Evolutionary conservation across 2,113 vertebrate genomes (phyloP).

Genomic region (Sturnus vulgaris): DNA sequence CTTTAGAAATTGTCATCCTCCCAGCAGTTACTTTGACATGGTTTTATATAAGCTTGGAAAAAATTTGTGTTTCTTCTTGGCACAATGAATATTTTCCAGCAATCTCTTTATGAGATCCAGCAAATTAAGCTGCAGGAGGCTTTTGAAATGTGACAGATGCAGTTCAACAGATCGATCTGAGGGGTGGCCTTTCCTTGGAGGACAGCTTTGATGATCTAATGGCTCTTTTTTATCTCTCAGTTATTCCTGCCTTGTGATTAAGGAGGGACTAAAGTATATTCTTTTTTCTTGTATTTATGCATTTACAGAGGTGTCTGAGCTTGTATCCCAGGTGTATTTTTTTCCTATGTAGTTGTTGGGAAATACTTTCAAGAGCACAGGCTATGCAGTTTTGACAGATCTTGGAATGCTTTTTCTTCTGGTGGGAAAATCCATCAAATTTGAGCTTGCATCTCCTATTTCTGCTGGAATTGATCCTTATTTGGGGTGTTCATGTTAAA

Average conservation of each 20-base stretch:
- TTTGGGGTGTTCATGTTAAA: background rate
- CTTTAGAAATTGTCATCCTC: background rate
- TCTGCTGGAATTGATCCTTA: background rate
- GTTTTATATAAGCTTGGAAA: background rate
- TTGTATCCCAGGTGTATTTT: background rate
- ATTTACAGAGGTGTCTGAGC: background rate
- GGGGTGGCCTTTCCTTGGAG: background rate
- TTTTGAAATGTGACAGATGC: slow-evolving; percentile 14
- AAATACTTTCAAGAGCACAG: background rate
- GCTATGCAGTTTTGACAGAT: background rate
- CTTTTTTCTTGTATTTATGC: background rate
- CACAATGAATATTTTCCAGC: slow-evolving; percentile 7
- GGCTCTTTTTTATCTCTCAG: background rate
- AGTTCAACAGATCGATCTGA: background rate
- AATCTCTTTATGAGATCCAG: background rate
- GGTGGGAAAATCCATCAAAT: background rate
- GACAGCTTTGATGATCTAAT: slow-evolving; percentile 12
- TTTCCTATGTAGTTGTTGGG: background rate
- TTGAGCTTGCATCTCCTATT: background rate
- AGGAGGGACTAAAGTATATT: background rate
- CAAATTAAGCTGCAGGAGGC: background rate
- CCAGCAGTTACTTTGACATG: background rate
- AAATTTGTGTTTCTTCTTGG: background rate
- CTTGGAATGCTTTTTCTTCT: background rate
- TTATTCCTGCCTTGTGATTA: background rate